A percentile compares a stretch with the other conserved stretches of the same genome.
These are phyloP conservation scores for Ammodramus savannarum DNA, from an alignment of 2,113 vertebrate species.

Conservation along the genomic window DNA sequence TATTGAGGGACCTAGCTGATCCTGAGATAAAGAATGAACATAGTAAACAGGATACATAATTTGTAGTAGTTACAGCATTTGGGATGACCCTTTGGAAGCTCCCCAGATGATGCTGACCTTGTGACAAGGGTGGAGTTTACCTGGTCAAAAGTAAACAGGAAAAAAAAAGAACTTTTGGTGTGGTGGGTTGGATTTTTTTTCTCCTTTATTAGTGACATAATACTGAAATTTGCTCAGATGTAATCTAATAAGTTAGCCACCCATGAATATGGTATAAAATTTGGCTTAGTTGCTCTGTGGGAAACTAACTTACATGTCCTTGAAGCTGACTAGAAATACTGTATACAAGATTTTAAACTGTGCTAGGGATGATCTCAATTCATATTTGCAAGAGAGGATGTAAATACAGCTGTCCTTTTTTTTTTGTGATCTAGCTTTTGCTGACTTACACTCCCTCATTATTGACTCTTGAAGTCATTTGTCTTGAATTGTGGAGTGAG, in stretches of 20 bases:
- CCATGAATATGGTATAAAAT: neutral
- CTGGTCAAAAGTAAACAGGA: neutral
- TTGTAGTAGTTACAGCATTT: neutral
- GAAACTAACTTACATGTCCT: neutral
- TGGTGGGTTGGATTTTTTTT: neutral
- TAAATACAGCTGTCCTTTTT: neutral
- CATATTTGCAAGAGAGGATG: neutral
- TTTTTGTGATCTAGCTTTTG: neutral
- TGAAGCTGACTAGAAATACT: neutral
- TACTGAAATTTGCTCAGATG: neutral
- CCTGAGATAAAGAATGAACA: neutral
- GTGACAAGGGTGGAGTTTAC: neutral
- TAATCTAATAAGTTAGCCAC: neutral
- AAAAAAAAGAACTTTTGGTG: neutral
- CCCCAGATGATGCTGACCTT: neutral
- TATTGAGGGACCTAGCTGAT: neutral
- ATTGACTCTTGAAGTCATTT: neutral
- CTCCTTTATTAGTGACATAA: neutral
- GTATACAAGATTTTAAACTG: neutral
- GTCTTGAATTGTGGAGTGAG: neutral
- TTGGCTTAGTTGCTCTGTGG: neutral
- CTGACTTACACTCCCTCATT: neutral
- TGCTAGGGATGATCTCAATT: neutral
- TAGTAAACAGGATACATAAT: fast-evolving
- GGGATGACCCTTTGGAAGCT: neutral